A percentile compares a stretch with the other conserved stretches of the same genome.
Conservation (phyloP, 2,888 invertebrate genomes). For the Rutpela maculata region DNA sequence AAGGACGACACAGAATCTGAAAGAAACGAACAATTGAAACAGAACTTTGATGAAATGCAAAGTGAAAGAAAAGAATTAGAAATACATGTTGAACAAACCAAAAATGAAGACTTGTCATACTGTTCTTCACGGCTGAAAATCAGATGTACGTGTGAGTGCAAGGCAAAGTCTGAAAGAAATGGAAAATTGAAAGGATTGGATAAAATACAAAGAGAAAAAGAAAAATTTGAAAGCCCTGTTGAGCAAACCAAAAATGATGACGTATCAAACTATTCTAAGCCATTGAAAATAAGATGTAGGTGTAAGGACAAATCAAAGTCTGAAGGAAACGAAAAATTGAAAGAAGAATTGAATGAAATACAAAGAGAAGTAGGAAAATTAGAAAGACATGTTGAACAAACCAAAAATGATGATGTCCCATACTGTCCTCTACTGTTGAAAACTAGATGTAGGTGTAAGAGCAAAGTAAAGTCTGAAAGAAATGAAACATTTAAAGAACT, state of each 20-base stretch:
- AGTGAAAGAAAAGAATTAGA: no score
- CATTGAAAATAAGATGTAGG: no score
- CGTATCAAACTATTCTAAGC: no score
- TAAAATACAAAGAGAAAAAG: background rate
- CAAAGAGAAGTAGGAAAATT: slow-evolving; percentile 36
- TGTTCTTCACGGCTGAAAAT: no score
- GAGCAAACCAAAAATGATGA: no score
- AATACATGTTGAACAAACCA: no score
- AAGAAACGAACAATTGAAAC: background rate
- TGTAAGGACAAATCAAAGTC: slow-evolving; percentile 21
- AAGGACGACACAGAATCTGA: slow-evolving; percentile 32
- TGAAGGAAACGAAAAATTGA: slow-evolving; percentile 42
- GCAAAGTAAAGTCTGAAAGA: no score
- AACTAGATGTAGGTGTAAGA: no score
- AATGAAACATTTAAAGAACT: no score
- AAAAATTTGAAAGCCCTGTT: no score
- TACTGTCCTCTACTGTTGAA: background rate
- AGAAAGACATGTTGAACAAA: slow-evolving; percentile 37
- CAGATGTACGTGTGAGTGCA: background rate
- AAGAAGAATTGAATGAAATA: slow-evolving; percentile 44
- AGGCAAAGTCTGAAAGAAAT: slow-evolving; percentile 35
- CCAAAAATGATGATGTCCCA: slow-evolving; percentile 27
- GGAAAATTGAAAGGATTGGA: slow-evolving; percentile 43
- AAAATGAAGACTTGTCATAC: no score
- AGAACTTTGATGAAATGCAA: no score